These are phyloP conservation scores for Drosophila sechellia DNA, from an alignment of 1,140 invertebrate species.

Conservation along the genomic window DNA sequence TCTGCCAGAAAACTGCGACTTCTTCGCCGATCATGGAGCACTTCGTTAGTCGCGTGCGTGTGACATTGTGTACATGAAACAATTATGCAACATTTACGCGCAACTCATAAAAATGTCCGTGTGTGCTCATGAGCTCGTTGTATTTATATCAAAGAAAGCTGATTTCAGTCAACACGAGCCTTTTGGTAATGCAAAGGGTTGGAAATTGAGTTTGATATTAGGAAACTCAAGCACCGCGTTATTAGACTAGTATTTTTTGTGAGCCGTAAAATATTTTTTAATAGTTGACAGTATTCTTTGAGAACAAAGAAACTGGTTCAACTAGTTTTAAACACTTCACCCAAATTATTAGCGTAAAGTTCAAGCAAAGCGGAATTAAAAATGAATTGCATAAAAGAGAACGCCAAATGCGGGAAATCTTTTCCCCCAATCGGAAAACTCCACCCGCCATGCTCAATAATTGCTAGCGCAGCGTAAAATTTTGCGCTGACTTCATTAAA, in stretches of 20 bases:
- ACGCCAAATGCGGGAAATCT: conserved; percentile 31
- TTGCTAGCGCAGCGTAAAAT: conserved; percentile 63
- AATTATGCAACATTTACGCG: conserved; percentile 73
- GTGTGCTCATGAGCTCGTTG: background rate
- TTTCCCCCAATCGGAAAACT: conserved; percentile 6
- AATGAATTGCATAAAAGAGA: conserved; percentile 59
- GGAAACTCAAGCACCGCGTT: background rate
- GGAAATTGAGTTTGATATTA: background rate
- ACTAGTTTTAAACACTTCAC: conserved; percentile 8
- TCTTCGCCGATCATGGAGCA: conserved; percentile 38
- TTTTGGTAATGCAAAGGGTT: background rate
- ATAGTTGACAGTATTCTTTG: too few relatives aligned
- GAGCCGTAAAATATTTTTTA: too few relatives aligned
- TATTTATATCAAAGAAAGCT: background rate
- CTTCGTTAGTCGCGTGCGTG: conserved; percentile 67
- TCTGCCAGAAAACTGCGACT: conserved; percentile 2
- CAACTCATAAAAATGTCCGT: conserved; percentile 38
- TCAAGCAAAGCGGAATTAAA: conserved; percentile 60
- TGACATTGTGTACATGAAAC: conserved; percentile 66
- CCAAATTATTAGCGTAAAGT: conserved; percentile 33
- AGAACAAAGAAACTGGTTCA: too few relatives aligned
- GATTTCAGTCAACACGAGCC: conserved; percentile 15
- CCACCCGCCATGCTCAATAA: conserved; percentile 12
- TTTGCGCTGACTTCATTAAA: conserved; percentile 78
- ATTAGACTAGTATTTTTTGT: background rate